These are phyloP conservation scores for Bambusicola thoracicus DNA, from an alignment of 2,113 vertebrate species.

Conservation along the genomic window DNA sequence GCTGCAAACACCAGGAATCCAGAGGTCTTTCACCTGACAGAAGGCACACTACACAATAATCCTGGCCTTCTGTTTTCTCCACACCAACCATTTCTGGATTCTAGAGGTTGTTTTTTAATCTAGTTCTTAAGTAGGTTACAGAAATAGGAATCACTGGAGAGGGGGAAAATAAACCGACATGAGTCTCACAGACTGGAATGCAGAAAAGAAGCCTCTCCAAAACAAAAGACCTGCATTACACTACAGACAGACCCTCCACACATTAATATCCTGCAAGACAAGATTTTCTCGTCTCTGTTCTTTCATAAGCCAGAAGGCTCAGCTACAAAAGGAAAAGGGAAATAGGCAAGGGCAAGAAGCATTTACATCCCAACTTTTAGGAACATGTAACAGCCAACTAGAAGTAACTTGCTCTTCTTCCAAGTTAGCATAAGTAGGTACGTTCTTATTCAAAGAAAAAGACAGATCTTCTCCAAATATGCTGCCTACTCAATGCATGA, in stretches of 20 bases:
- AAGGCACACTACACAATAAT: accelerated
- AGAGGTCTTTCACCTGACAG: not conserved
- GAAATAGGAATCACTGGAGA: accelerated
- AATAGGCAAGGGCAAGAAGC: not conserved
- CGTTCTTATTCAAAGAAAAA: not conserved
- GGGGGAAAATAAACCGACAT: not conserved
- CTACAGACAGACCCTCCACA: not conserved
- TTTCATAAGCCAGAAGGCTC: not conserved
- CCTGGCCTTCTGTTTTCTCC: not conserved
- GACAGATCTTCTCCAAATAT: not conserved
- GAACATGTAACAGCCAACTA: not conserved
- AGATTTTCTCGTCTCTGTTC: not conserved
- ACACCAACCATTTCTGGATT: accelerated
- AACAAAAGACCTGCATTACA: not conserved
- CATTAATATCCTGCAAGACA: not conserved
- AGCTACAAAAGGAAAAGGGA: not conserved
- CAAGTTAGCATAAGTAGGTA: accelerated
- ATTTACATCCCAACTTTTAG: not conserved
- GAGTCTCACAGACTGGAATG: not conserved
- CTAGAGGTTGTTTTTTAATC: not conserved
- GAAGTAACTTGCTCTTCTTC: not conserved
- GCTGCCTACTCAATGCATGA: not conserved
- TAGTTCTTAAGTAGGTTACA: not conserved
- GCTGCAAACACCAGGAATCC: not conserved
- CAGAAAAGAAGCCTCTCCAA: not conserved